Conservation (phyloP, 2,888 invertebrate genomes). For the Cinara cedri region DNA sequence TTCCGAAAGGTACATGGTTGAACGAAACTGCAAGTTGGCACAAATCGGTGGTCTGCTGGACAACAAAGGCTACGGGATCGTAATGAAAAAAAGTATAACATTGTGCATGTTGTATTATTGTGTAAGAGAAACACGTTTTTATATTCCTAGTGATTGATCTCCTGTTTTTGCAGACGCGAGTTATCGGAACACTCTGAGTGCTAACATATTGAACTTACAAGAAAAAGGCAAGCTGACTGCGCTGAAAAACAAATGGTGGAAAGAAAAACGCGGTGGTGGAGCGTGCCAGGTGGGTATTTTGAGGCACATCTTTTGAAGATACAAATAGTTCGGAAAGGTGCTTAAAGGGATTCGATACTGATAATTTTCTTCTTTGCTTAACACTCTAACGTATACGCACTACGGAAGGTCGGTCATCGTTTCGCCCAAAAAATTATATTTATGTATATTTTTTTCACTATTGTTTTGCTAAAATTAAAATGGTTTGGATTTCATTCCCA, state of each 20-base stretch:
- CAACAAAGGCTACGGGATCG: conserved; percentile 86
- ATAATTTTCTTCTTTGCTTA: too few relatives aligned
- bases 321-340: too few relatives aligned
- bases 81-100: conserved; percentile 82
- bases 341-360: too few relatives aligned
- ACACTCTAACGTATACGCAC: too few relatives aligned
- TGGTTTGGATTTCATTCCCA: too few relatives aligned
- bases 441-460: too few relatives aligned
- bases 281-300: conserved; percentile 69
- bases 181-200: conserved; percentile 78
- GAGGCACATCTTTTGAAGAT: too few relatives aligned
- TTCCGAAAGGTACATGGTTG: conserved; percentile 69
- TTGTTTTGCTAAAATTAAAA: too few relatives aligned
- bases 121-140: neutral
- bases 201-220: conserved; percentile 82
- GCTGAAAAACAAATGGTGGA: conserved; percentile 90
- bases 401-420: too few relatives aligned
- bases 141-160: neutral
- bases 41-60: conserved; percentile 78
- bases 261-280: conserved; percentile 78
- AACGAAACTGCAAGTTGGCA: conserved; percentile 77
- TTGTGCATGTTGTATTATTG: neutral
- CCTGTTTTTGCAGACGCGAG: conserved; percentile 67
- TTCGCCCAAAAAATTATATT: too few relatives aligned
- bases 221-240: conserved; percentile 79